Base-by-base conservation (phyloP, 2,113 vertebrate species). In the Cololabis saira region DNA sequence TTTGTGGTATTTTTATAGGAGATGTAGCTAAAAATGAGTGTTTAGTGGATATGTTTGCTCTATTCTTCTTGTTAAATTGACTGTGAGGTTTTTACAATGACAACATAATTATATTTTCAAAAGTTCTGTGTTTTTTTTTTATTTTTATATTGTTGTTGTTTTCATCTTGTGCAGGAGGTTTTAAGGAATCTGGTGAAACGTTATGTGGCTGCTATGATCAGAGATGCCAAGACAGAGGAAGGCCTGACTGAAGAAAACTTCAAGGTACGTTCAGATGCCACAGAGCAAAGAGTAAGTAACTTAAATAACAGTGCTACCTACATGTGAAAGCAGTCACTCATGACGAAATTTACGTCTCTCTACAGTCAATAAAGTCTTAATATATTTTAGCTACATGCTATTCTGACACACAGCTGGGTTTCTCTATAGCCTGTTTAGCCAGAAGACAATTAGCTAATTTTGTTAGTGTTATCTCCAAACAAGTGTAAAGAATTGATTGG, bases 241-340 rank as follows among this genome's bases (percentile, higher is more conserved):
- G 98, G 97, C n/a, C 83, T 99, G 69, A 99, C 98, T 0, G 98
- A 99, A 72, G 98, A 99, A 74, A 99, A 99, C 90, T 99, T 99
- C 78, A 99, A 99, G 96, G 97, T 99, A 44, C 1, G 16, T 19
- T 45, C 14, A 37, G 24, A 30, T 58, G 19, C 33, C 60, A 15
- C 18, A 37, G 19, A 18, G 6, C 13, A 19, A 45, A 41, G 17
- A 11, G 54, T 19, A 49, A 57, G n/a, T 19, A 41, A 17, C 42
- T 1, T 27, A 27, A 3, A 30, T 30, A 8, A 30, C 30, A 8
- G 1, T 0, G 37, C 27, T 24, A 3, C n/a, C 16, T 11, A 11
- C 10, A 37, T 37, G 33, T 37, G 33, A 37, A 7, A 7, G 10
- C 10, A 11, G 24, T 27, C 24, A 27, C 24, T 37, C 5, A 37